Conservation (phyloP, 2,888 invertebrate species). For the Drosophila sordidula region DNA sequence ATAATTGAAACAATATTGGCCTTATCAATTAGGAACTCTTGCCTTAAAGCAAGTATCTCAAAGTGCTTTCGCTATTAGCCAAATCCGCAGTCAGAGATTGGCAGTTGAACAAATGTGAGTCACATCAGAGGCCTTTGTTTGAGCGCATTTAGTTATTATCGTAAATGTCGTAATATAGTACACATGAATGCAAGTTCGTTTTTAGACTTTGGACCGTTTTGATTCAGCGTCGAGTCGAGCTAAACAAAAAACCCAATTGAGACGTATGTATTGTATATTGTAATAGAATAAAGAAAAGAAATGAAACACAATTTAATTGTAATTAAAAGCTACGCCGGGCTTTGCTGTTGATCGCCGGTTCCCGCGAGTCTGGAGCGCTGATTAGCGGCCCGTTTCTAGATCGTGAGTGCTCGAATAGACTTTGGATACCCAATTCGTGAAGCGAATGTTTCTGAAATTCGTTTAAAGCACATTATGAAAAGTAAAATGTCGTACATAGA, state of each 20-base stretch:
- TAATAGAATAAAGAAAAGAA: slow-evolving; percentile 36
- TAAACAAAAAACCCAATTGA: slow-evolving; percentile 57
- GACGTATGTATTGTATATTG: slow-evolving; percentile 22
- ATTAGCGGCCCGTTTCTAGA: slow-evolving; percentile 25
- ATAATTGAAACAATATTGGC: background rate
- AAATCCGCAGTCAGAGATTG: background rate
- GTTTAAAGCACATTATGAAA: background rate
- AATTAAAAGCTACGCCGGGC: slow-evolving; percentile 15
- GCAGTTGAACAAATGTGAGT: background rate
- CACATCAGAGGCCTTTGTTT: slow-evolving; percentile 17
- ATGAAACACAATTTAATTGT: slow-evolving; percentile 33
- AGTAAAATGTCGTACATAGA: slow-evolving; percentile 27
- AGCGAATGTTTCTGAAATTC: background rate
- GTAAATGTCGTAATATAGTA: slow-evolving; percentile 39
- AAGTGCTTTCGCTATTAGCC: slow-evolving; percentile 13
- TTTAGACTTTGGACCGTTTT: slow-evolving; percentile 55
- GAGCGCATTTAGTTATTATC: slow-evolving; percentile 59
- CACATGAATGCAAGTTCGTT: background rate
- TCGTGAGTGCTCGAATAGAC: background rate
- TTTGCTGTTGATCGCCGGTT: slow-evolving; percentile 32
- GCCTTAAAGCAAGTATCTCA: background rate
- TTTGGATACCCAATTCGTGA: slow-evolving; percentile 7
- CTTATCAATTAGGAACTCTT: background rate
- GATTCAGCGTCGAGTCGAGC: slow-evolving; percentile 37
- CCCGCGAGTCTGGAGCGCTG: slow-evolving; percentile 31